Conservation (phyloP, 2,113 vertebrate genomes). For the Symphodus melops region DNA sequence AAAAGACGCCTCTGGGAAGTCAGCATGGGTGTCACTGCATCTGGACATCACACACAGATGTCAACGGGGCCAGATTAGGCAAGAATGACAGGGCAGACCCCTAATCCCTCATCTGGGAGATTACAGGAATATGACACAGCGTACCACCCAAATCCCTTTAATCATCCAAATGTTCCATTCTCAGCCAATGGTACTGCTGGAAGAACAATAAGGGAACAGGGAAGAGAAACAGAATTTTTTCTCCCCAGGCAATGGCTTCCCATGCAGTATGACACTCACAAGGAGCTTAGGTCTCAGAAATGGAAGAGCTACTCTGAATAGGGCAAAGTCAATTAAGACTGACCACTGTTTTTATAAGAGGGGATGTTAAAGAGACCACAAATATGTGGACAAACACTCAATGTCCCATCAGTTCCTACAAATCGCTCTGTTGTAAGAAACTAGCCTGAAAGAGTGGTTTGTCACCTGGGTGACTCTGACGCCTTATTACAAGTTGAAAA, state of each 20-base stretch:
- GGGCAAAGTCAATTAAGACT: conserved; percentile 70
- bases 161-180: conserved; percentile 77
- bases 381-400: conserved; percentile 50
- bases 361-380: conserved; percentile 52
- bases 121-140: conserved; percentile 78
- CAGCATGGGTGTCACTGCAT: conserved; percentile 33
- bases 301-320: conserved; percentile 51
- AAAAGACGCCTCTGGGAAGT: conserved; percentile 37
- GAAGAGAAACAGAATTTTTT: conserved; percentile 58
- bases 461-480: conserved; percentile 55
- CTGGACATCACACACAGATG: conserved; percentile 23
- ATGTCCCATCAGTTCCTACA: conserved; percentile 60
- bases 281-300: conserved; percentile 57
- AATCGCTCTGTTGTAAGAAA: conserved; percentile 55
- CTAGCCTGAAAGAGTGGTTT: conserved; percentile 55
- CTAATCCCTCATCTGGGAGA: conserved; percentile 80
- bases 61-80: conserved; percentile 70
- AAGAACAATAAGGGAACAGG: conserved; percentile 62
- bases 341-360: conserved; percentile 56
- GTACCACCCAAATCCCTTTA: conserved; percentile 76
- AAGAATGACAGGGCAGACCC: conserved; percentile 65
- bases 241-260: conserved; percentile 42
- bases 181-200: conserved; percentile 46
- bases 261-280: conserved; percentile 68
- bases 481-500: conserved; percentile 58